phyloP scores from a whole-genome alignment of 2,113 vertebrate species.

The Trichomycterus rosablanca region DNA sequence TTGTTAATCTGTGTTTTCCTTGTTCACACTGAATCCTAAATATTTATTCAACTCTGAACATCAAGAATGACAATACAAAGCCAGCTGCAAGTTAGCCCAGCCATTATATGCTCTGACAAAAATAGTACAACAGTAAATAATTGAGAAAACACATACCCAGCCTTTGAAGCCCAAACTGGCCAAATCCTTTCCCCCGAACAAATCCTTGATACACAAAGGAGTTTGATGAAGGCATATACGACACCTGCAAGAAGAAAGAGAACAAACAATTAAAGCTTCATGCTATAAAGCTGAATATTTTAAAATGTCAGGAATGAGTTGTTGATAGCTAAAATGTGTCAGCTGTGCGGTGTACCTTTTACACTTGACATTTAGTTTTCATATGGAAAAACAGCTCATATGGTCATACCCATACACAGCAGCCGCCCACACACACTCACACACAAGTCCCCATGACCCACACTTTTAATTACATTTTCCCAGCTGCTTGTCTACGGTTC shows the following conservation, averaged over 20 bases:
- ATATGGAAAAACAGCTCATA: slow-evolving; percentile 28
- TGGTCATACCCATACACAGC: slow-evolving; percentile 35
- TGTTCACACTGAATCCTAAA: too few species aligned
- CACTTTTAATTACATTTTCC: slow-evolving; percentile 59
- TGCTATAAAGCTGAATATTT: slow-evolving; percentile 51
- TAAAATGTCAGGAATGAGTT: slow-evolving; percentile 57
- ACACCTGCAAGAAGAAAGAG: slow-evolving; percentile 74
- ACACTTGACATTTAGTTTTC: slow-evolving; percentile 60
- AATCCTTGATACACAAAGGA: slow-evolving; percentile 97
- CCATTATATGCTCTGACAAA: too few species aligned
- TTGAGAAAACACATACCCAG: slow-evolving; percentile 82
- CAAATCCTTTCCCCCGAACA: slow-evolving; percentile 92
- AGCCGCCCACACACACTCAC: slow-evolving; percentile 16
- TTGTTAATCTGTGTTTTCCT: too few species aligned
- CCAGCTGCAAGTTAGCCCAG: too few species aligned
- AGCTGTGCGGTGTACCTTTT: slow-evolving; percentile 50
- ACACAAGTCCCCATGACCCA: slow-evolving; percentile 24
- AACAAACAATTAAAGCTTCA: slow-evolving; percentile 53
- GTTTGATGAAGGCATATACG: slow-evolving; percentile 83
- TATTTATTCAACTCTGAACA: too few species aligned
- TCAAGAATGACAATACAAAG: too few species aligned
- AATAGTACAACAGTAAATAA: too few species aligned
- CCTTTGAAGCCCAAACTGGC: slow-evolving; percentile 96
- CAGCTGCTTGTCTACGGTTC: slow-evolving; percentile 42
- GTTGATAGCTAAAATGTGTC: slow-evolving; percentile 58